These are phyloP conservation scores for Theropithecus gelada DNA, from an alignment of 2,113 vertebrate species.

Conservation along the genomic window DNA sequence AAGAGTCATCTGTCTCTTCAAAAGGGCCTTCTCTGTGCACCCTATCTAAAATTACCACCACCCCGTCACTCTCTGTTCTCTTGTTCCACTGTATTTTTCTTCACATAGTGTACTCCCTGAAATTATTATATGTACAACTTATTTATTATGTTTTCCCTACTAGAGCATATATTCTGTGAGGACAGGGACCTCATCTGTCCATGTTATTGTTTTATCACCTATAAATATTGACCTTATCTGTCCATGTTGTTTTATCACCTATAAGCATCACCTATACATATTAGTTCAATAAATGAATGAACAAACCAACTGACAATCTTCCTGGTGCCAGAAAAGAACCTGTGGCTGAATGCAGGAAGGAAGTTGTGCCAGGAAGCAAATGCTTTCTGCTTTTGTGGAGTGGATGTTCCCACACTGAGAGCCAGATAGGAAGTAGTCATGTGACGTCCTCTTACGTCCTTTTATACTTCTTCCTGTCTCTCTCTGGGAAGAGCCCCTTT, in stretches of 20 bases:
- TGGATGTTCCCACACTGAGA: not conserved
- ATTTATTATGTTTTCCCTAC: not conserved
- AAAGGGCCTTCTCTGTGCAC: not conserved
- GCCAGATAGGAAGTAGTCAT: not conserved
- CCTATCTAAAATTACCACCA: not conserved
- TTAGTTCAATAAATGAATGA: not conserved
- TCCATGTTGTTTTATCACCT: too few species aligned
- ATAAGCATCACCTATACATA: too few species aligned
- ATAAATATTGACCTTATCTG: too few species aligned
- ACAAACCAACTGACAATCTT: not conserved
- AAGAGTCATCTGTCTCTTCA: not conserved
- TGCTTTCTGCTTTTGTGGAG: not conserved
- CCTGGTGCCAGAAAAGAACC: not conserved
- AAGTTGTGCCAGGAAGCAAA: not conserved
- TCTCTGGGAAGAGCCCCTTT: not conserved
- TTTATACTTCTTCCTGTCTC: not conserved
- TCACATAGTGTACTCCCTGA: not conserved
- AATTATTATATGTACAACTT: not conserved
- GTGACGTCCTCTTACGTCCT: not conserved
- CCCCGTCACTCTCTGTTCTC: not conserved
- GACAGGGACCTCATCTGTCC: not conserved
- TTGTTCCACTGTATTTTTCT: constrained; percentile 12
- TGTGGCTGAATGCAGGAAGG: not conserved
- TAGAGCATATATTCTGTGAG: not conserved
- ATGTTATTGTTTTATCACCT: not conserved